Evolutionary conservation across 1,140 invertebrate genomes (phyloP).

Genomic region (Zeugodacus cucurbitae): DNA sequence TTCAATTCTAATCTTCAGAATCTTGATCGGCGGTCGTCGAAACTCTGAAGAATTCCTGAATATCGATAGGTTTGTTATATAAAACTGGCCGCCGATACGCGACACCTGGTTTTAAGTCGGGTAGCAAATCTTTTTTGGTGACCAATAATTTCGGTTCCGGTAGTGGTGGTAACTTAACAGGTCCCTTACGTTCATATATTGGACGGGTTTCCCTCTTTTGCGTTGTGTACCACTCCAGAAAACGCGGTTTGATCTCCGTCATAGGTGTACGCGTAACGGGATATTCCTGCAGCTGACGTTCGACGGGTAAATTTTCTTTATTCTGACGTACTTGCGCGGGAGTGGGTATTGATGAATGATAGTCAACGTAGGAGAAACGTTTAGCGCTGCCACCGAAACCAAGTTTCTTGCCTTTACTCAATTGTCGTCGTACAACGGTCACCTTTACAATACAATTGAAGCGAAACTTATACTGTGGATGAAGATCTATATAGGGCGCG

Average conservation of each 20-base stretch:
- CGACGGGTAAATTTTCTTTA: constrained; percentile 49
- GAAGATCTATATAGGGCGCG: constrained; percentile 22
- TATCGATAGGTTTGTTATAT: not conserved
- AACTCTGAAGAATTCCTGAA: not conserved
- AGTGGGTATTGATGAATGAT: constrained; percentile 50
- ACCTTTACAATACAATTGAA: constrained; percentile 57
- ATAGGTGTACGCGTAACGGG: constrained; percentile 44
- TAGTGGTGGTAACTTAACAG: constrained; percentile 57
- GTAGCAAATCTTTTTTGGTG: constrained; percentile 53
- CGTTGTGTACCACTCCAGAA: no score
- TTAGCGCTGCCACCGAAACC: constrained; percentile 56
- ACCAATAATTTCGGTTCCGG: constrained; percentile 55
- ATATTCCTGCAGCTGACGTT: constrained; percentile 49
- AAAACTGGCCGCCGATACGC: not conserved
- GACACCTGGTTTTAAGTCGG: not conserved
- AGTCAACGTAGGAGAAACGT: constrained; percentile 53
- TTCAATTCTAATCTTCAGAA: not conserved
- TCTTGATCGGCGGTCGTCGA: not conserved
- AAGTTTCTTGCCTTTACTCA: constrained; percentile 59
- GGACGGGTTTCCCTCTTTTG: not conserved
- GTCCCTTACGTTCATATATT: constrained; percentile 52
- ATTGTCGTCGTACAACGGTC: constrained; percentile 49
- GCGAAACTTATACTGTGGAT: constrained; percentile 48
- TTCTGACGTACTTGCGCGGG: constrained; percentile 50
- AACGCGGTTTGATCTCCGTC: constrained; percentile 36